Percentiles rank a stretch among this genome's conserved stretches.
Conservation (phyloP, 2,888 invertebrate genomes). For the Rhagonycha fulva region DNA sequence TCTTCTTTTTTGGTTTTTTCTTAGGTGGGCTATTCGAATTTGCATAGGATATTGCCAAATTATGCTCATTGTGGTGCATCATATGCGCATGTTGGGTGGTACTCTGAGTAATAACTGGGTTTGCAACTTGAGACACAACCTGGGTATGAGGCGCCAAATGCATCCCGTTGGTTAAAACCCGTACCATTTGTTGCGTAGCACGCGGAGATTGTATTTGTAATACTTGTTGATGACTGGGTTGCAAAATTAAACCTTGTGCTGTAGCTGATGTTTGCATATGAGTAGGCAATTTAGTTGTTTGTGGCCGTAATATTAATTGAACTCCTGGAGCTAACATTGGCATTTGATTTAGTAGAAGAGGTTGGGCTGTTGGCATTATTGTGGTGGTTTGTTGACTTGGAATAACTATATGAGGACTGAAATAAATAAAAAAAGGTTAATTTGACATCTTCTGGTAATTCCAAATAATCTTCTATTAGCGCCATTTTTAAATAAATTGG, state of each 20-base stretch:
- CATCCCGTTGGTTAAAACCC: slow-evolving; percentile 66
- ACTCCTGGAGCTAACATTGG: slow-evolving; percentile 63
- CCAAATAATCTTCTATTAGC: not conserved
- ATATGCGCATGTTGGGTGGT: slow-evolving; percentile 44
- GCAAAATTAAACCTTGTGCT: slow-evolving; percentile 52
- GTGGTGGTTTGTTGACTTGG: slow-evolving; percentile 50
- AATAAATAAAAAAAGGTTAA: slow-evolving; percentile 11
- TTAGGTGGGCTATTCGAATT: slow-evolving; percentile 52
- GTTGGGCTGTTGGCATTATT: slow-evolving; percentile 53
- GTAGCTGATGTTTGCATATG: slow-evolving; percentile 45
- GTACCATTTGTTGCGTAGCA: slow-evolving; percentile 59
- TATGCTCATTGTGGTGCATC: slow-evolving; percentile 41
- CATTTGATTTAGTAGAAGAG: slow-evolving; percentile 54
- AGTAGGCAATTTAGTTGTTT: slow-evolving; percentile 58
- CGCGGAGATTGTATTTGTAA: slow-evolving; percentile 44
- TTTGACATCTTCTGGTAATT: no score
- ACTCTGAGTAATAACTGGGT: slow-evolving; percentile 22
- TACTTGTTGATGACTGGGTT: slow-evolving; percentile 49
- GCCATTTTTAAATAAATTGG: not conserved
- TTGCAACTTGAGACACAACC: slow-evolving; percentile 28
- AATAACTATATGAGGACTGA: slow-evolving; percentile 53
- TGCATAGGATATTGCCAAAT: slow-evolving; percentile 9
- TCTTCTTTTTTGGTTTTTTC: slow-evolving; percentile 61
- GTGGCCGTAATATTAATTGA: slow-evolving; percentile 72
- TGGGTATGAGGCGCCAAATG: slow-evolving; percentile 25